A percentile compares a stretch with the other conserved stretches of the same genome.
Conservation (phyloP, 2,797 vertebrate genomes). For the Lepidocolaptes lacrymiger region DNA sequence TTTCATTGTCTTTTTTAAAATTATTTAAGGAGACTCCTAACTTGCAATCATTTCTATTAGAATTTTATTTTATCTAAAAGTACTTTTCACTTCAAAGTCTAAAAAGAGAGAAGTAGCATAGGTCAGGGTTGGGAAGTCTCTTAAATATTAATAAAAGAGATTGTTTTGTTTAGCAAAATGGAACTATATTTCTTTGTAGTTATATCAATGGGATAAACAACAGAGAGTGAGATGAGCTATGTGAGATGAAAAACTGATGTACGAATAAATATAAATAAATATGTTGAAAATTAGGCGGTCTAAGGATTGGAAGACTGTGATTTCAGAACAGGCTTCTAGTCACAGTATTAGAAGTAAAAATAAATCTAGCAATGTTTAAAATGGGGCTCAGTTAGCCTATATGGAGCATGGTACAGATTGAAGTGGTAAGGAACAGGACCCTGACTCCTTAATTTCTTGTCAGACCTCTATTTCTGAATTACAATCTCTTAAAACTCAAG, state of each 20-base stretch:
- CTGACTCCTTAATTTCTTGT: neutral
- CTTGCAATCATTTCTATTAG: neutral
- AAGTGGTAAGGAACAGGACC: neutral
- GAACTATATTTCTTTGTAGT: neutral
- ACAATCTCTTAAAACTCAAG: neutral
- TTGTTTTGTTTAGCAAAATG: neutral
- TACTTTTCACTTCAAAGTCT: neutral
- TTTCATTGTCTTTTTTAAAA: neutral
- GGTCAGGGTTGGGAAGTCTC: neutral
- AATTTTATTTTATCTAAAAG: neutral
- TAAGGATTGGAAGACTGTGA: neutral
- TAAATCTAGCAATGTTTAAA: neutral
- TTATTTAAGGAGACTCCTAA: neutral
- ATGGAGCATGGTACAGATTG: neutral
- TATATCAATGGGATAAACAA: neutral
- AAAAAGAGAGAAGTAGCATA: neutral
- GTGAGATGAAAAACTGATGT: neutral
- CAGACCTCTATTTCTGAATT: neutral
- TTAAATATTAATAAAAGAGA: neutral
- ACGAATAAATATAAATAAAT: neutral
- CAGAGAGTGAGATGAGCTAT: neutral
- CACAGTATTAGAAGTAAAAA: neutral
- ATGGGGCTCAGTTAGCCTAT: neutral
- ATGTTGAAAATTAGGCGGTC: neutral
- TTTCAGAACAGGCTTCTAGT: neutral